Evolutionary conservation across 1,140 invertebrate genomes (phyloP).

Genomic region (Brachionus plicatilis): DNA sequence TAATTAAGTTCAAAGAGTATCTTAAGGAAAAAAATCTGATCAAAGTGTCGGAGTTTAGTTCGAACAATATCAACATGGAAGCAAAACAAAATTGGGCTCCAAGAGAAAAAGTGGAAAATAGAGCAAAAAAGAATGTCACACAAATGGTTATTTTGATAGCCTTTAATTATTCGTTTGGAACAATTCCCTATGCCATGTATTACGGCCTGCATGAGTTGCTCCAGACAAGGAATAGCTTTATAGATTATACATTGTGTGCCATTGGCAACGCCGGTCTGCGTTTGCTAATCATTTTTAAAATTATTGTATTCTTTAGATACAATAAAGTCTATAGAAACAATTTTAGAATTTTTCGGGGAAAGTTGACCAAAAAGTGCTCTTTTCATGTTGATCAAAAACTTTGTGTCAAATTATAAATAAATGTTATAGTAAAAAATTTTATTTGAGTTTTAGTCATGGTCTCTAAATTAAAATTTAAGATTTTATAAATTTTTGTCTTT

Average conservation of each 20-base stretch:
- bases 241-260: neutral
- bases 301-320: neutral
- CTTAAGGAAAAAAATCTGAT: neutral
- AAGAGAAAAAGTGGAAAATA: neutral
- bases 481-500: too few relatives aligned
- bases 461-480: too few relatives aligned
- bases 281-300: neutral
- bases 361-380: neutral
- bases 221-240: neutral
- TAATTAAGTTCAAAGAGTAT: neutral
- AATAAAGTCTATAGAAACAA: neutral
- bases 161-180: conserved; percentile 8
- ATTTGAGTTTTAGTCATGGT: neutral
- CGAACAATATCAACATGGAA: neutral
- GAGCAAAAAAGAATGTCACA: neutral
- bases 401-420: neutral
- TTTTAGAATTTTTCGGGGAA: neutral
- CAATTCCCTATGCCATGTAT: conserved; percentile 2
- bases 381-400: neutral
- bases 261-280: neutral
- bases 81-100: neutral
- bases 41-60: neutral
- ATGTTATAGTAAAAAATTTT: neutral
- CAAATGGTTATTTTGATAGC: conserved; percentile 5
- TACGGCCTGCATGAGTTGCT: neutral